Evolutionary conservation across 2,888 invertebrate genomes (phyloP), one percentile per base, ranked within the genome.

Genomic region (Chrysolina americana): DNA sequence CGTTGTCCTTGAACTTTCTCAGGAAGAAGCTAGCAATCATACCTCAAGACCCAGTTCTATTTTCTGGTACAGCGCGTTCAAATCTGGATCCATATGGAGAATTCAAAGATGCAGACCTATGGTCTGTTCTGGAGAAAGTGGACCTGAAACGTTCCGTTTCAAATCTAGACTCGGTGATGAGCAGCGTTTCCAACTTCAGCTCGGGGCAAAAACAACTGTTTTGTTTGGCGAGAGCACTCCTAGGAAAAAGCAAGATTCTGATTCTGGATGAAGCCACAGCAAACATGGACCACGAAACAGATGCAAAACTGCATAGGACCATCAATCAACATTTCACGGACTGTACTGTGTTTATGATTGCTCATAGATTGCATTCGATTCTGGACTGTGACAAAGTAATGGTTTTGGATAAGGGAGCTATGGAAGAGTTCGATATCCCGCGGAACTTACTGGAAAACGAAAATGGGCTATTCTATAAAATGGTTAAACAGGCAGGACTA

Each of bases 1-100:
- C 88, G 0, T 86, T 98, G 74, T 94, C 95, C 0, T 88, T 95
- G n/a, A 93, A 93, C 80, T 91, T 93, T 85, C 89, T 95, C 28
- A 91, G 95, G 71, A 92, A 93, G 59, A 92, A 92, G 83, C 91
- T 96, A 76, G 94, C 95, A 13, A 95, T 96, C 83, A 96, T 96
- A 72, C 95, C 95, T 0, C 95, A 96, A 87, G 95, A 95, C 84
- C 95, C 95, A 0, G 94, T 95, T 73, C 88, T 96, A 64, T 96
- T 98, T 89, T 94, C 36, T 36, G 36, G 36, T 36, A 94, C 0
- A 36, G 36, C 36, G 3, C 36, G 36, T 36, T 6, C 36, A 36
- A 36, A 36, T 36, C 36, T 36, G 3, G 8, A 36, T 8, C 36
- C 36, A 8, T 36, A 36, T 8, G 96, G 96, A 93, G 95, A 9